phyloP scores from a whole-genome alignment of 2,113 vertebrate genomes.

The Zosterops lateralis region DNA sequence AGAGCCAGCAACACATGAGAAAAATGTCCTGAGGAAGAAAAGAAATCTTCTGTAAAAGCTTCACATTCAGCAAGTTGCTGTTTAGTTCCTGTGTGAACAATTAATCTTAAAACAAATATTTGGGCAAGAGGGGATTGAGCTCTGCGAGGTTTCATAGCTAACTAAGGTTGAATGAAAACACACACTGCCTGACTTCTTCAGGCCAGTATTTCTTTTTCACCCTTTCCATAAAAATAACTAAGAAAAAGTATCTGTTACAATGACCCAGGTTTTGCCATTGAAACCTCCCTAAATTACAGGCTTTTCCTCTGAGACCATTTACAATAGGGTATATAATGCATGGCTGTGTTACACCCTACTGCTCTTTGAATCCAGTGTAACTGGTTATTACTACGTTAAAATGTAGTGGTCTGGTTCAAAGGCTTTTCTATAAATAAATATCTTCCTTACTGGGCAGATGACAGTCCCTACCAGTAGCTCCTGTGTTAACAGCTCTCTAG shows the following conservation, averaged over 20 bases:
- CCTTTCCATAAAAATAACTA: conserved; percentile 72
- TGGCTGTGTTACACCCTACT: conserved; percentile 69
- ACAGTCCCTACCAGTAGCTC: conserved; percentile 40
- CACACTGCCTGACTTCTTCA: conserved; percentile 38
- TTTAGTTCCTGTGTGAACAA: conserved; percentile 45
- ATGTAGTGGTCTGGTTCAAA: conserved; percentile 68
- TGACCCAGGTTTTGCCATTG: conserved; percentile 73
- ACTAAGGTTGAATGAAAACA: conserved; percentile 46
- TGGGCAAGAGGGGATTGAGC: conserved; percentile 6
- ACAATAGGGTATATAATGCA: conserved; percentile 72
- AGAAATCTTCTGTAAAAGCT: background rate
- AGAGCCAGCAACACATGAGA: conserved; percentile 27
- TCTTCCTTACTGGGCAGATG: conserved; percentile 58
- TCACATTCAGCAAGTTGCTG: conserved; percentile 3
- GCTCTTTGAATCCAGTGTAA: conserved; percentile 72
- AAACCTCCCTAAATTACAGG: conserved; percentile 75
- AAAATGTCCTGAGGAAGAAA: background rate
- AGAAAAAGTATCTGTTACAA: conserved; percentile 74
- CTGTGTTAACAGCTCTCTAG: conserved; percentile 46
- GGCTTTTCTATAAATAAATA: conserved; percentile 79
- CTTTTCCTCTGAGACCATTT: conserved; percentile 73
- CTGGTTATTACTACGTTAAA: conserved; percentile 76
- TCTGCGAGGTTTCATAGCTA: conserved; percentile 16
- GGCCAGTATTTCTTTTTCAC: conserved; percentile 47
- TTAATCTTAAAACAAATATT: conserved; percentile 60